Evolutionary conservation across 2,888 invertebrate species (phyloP).

Genomic region (Parnassius glacialis): DNA sequence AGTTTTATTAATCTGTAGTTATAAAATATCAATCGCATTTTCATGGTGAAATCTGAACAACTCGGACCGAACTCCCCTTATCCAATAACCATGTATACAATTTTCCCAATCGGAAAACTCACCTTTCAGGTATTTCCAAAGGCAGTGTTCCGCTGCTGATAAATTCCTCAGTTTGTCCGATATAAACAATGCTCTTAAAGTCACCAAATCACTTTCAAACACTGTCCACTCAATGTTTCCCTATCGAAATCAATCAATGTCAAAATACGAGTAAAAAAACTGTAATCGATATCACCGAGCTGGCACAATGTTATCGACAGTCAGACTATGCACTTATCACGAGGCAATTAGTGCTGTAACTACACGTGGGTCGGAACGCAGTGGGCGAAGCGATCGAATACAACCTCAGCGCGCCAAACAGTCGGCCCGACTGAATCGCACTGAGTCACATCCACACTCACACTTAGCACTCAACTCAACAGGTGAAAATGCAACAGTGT

Average conservation of each 20-base stretch:
- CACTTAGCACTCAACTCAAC: slow-evolving; percentile 58
- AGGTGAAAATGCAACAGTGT: slow-evolving; percentile 76
- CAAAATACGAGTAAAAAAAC: slow-evolving; percentile 34
- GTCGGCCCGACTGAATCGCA: slow-evolving; percentile 68
- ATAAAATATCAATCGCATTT: not conserved
- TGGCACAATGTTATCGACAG: slow-evolving; percentile 56
- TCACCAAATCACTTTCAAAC: slow-evolving; percentile 63
- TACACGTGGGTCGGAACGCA: slow-evolving; percentile 59
- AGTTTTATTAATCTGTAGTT: not conserved
- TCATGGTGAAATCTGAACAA: slow-evolving; percentile 29
- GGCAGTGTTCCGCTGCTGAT: slow-evolving; percentile 61
- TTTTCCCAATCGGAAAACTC: slow-evolving; percentile 33
- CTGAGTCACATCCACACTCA: slow-evolving; percentile 60
- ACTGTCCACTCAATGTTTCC: slow-evolving; percentile 54
- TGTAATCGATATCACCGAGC: slow-evolving; percentile 30
- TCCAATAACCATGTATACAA: slow-evolving; percentile 29
- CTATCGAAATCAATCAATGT: slow-evolving; percentile 39
- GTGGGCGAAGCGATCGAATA: slow-evolving; percentile 36
- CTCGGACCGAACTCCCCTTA: slow-evolving; percentile 58
- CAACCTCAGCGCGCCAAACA: slow-evolving; percentile 73
- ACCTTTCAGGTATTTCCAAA: slow-evolving; percentile 78
- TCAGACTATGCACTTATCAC: slow-evolving; percentile 66
- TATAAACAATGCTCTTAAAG: slow-evolving; percentile 54
- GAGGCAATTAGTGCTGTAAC: slow-evolving; percentile 55
- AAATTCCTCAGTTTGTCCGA: slow-evolving; percentile 73